Conservation (phyloP, 2,888 invertebrate species). For the Drosophila tripunctata region DNA sequence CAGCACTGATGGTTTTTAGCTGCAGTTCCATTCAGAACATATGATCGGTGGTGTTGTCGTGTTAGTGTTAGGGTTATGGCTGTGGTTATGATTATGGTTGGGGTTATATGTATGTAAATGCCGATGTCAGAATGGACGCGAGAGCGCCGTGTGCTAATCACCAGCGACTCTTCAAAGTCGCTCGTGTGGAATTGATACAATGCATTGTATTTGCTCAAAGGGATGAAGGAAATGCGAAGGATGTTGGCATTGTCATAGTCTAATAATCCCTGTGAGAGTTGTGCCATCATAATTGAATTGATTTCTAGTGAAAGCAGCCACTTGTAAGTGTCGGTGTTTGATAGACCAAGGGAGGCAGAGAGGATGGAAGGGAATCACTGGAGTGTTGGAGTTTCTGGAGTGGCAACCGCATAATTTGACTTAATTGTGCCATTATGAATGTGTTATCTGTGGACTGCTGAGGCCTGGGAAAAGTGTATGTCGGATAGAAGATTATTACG, state of each 20-base stretch:
- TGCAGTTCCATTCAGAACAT: background rate
- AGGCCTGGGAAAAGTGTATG: conserved; percentile 20
- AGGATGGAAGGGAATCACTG: background rate
- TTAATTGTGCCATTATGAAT: conserved; percentile 77
- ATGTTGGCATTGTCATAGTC: background rate
- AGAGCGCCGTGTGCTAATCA: conserved; percentile 74
- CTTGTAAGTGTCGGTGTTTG: conserved; percentile 63
- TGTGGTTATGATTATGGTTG: conserved; percentile 1
- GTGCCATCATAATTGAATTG: conserved; percentile 63
- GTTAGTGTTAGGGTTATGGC: conserved; percentile 3
- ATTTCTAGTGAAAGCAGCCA: conserved; percentile 66
- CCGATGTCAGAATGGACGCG: conserved; percentile 3
- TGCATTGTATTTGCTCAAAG: conserved; percentile 58
- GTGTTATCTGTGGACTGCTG: conserved; percentile 33
- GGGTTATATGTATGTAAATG: conserved; percentile 47
- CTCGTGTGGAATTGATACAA: conserved; percentile 79
- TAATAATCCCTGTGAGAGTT: conserved; percentile 70
- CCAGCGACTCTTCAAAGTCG: conserved; percentile 78
- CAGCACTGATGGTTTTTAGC: background rate
- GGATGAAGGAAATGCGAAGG: conserved; percentile 25
- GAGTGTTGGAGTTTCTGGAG: conserved; percentile 13
- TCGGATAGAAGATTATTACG: conserved; percentile 1
- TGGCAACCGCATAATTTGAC: conserved; percentile 64
- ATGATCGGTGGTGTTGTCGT: conserved; percentile 38
- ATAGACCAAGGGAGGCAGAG: too few species aligned